Conservation (phyloP, 2,113 vertebrate genomes). For the Sus scrofa region T2T-Sscrofa CM000813.6:92098001-92098500, state of each 20-base stretch:
- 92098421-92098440: no score
- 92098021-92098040: background rate
- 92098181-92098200: background rate
- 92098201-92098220: background rate
- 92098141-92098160: background rate
- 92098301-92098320: background rate
- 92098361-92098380: background rate
- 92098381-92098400: background rate
- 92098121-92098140: background rate
- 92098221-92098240: background rate
- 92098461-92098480: no score
- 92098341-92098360: background rate
- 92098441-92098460: no score
- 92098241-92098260: background rate
- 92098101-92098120: background rate
- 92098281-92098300: background rate
- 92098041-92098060: background rate
- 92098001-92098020: constrained; percentile 16
- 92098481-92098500: no score
- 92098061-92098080: background rate
- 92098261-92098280: constrained; percentile 4
- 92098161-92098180: background rate
- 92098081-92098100: background rate
- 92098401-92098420: background rate
- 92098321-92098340: constrained; percentile 30